Percentiles rank a stretch among this genome's conserved stretches.
Evolutionary conservation across 2,888 invertebrate species (phyloP).

Genomic region (Campaea margaritaria): DNA sequence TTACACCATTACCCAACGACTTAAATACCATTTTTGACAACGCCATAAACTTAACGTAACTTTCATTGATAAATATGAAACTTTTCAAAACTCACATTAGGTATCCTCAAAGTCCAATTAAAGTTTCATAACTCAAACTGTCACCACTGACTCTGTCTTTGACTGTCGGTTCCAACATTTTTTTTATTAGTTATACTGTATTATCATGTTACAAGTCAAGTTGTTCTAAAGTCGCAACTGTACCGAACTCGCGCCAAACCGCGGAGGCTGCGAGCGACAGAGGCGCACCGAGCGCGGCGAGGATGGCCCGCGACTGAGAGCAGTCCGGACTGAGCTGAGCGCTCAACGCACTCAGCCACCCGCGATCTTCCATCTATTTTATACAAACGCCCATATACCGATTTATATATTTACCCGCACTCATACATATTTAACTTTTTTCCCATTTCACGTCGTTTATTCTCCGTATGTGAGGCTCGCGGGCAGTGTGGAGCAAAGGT

Average conservation of each 20-base stretch:
- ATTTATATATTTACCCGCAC: constrained; percentile 85
- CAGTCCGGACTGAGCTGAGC: constrained; percentile 55
- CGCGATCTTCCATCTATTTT: constrained; percentile 74
- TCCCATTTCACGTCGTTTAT: constrained; percentile 84
- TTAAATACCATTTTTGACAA: too few relatives aligned
- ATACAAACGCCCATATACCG: constrained; percentile 82
- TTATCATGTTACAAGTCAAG: constrained; percentile 14
- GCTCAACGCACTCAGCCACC: constrained; percentile 52
- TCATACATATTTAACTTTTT: constrained; percentile 86
- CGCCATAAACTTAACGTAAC: not conserved
- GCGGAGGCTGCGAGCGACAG: constrained; percentile 36
- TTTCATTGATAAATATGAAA: constrained; percentile 8
- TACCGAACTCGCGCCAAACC: constrained; percentile 52
- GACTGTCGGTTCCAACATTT: constrained; percentile 16
- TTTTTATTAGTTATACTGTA: constrained; percentile 7
- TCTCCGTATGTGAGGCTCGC: constrained; percentile 75
- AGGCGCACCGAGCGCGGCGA: constrained; percentile 51
- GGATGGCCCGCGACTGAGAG: constrained; percentile 65
- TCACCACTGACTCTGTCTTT: constrained; percentile 31
- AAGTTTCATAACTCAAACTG: constrained; percentile 32
- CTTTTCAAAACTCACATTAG: constrained; percentile 29
- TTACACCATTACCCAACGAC: too few relatives aligned
- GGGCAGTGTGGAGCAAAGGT: constrained; percentile 46
- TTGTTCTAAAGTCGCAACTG: constrained; percentile 16
- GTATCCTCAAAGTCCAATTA: constrained; percentile 33